phyloP scores from a whole-genome alignment of 2,113 vertebrate species.

The Lipophrys pholis region DNA sequence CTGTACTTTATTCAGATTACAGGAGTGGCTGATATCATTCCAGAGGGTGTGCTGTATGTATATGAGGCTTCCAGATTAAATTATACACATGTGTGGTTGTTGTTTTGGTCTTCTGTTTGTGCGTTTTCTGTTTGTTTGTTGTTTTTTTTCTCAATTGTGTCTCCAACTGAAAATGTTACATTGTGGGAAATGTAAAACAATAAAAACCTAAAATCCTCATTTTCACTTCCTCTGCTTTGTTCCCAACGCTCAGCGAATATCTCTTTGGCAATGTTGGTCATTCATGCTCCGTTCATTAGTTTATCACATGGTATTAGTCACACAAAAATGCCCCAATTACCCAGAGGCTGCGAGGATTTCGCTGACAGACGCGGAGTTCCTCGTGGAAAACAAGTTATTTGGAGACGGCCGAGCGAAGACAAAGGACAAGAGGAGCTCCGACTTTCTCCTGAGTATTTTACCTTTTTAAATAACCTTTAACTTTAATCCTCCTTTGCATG shows the following conservation, averaged over 20 bases:
- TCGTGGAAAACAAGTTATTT: slow-evolving; percentile 26
- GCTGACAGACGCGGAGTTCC: slow-evolving; percentile 43
- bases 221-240: slow-evolving; percentile 7
- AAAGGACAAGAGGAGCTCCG: not conserved
- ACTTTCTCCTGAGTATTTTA: slow-evolving; percentile 43
- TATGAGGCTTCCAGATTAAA: slow-evolving; percentile 72
- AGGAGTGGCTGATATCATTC: slow-evolving; percentile 54
- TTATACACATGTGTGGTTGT: slow-evolving; percentile 66
- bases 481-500: not conserved
- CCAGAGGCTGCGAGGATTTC: slow-evolving; percentile 36
- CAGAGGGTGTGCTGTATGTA: slow-evolving; percentile 66
- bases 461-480: not conserved
- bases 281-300: slow-evolving; percentile 71
- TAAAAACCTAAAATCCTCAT: slow-evolving; percentile 62
- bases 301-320: slow-evolving; percentile 80
- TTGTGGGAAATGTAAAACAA: slow-evolving; percentile 66
- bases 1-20: slow-evolving; percentile 24
- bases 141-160: slow-evolving; percentile 50
- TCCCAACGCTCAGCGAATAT: not conserved
- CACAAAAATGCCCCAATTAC: slow-evolving; percentile 67
- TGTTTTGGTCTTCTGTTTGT: slow-evolving; percentile 13
- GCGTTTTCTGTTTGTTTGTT: not conserved
- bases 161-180: slow-evolving; percentile 64
- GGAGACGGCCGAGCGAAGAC: slow-evolving; percentile 1
- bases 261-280: slow-evolving; percentile 27